These are phyloP conservation scores for Agrilus biguttatus DNA, from an alignment of 2,888 invertebrate species.

Conservation along the genomic window DNA sequence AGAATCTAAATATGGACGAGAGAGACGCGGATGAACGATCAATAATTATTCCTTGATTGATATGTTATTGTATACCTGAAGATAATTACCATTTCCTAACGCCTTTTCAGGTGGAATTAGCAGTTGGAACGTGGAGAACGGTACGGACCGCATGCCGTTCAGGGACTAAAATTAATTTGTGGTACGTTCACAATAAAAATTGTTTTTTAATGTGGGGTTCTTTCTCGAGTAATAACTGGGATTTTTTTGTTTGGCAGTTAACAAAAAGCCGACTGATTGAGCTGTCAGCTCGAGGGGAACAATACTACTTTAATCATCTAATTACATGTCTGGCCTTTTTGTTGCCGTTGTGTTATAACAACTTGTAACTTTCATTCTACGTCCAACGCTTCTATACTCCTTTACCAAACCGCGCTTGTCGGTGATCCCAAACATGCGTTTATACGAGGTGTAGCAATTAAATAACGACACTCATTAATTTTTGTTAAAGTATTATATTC, in stretches of 20 bases:
- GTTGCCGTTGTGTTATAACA: conserved; percentile 24
- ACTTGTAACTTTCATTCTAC: conserved; percentile 19
- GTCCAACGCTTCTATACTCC: too few relatives aligned
- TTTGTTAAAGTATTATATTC: too few relatives aligned
- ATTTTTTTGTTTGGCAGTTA: conserved; percentile 21
- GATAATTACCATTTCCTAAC: conserved; percentile 20
- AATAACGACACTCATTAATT: too few relatives aligned
- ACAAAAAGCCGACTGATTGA: conserved; percentile 30
- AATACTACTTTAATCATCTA: conserved; percentile 32
- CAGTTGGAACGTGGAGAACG: conserved; percentile 8
- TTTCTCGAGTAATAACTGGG: conserved; percentile 27
- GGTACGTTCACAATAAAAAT: conserved; percentile 24
- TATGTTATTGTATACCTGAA: conserved; percentile 30
- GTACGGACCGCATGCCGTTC: conserved; percentile 6
- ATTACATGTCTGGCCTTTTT: conserved; percentile 29
- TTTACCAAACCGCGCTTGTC: too few relatives aligned
- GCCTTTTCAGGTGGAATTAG: conserved; percentile 15
- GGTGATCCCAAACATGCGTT: too few relatives aligned
- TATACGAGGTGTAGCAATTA: too few relatives aligned
- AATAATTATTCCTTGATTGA: conserved; percentile 28
- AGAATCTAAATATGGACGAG: conserved; percentile 3
- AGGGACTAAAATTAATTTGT: conserved; percentile 12
- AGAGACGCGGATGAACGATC: conserved; percentile 12
- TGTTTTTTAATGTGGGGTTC: conserved; percentile 30
- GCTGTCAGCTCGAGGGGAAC: conserved; percentile 31